These are phyloP conservation scores for Andrena minutula DNA, from an alignment of 2,888 invertebrate genomes.

Conservation along the genomic window DNA sequence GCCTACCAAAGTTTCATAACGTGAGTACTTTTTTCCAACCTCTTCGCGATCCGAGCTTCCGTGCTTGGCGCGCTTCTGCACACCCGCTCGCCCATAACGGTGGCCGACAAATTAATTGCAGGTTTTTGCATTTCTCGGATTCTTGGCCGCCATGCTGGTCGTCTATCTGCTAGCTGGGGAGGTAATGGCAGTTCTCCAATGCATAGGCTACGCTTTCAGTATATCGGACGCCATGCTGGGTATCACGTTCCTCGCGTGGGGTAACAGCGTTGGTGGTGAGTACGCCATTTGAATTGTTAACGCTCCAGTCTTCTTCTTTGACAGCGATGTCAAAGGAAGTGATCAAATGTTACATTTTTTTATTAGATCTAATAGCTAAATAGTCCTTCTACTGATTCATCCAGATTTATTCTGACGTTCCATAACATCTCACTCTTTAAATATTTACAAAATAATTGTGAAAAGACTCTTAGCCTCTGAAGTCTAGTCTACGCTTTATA, in stretches of 20 bases:
- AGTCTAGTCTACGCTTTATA: background rate
- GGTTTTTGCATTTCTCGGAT: conserved; percentile 87
- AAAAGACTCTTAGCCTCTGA: background rate
- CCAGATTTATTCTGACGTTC: background rate
- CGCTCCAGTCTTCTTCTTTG: background rate
- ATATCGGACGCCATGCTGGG: conserved; percentile 88
- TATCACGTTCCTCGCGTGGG: conserved; percentile 89
- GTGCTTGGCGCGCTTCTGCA: background rate
- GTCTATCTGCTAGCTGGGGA: conserved; percentile 88
- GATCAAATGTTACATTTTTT: too few relatives aligned
- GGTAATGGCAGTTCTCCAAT: conserved; percentile 86
- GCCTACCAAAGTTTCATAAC: conserved; percentile 80
- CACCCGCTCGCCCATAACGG: conserved; percentile 10
- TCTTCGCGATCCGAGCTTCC: background rate
- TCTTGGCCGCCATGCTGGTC: conserved; percentile 87
- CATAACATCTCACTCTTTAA: background rate
- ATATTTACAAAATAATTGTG: conserved; percentile 14
- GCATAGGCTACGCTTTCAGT: conserved; percentile 87
- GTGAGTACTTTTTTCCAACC: conserved; percentile 72
- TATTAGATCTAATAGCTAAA: too few relatives aligned
- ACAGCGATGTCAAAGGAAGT: too few relatives aligned
- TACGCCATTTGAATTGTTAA: conserved; percentile 9
- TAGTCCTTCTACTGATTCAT: background rate
- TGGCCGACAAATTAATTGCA: conserved; percentile 63
- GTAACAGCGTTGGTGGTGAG: conserved; percentile 87